These are phyloP conservation scores for Lycophotia porphyrea DNA, from an alignment of 2,888 invertebrate species.

Conservation along the genomic window DNA sequence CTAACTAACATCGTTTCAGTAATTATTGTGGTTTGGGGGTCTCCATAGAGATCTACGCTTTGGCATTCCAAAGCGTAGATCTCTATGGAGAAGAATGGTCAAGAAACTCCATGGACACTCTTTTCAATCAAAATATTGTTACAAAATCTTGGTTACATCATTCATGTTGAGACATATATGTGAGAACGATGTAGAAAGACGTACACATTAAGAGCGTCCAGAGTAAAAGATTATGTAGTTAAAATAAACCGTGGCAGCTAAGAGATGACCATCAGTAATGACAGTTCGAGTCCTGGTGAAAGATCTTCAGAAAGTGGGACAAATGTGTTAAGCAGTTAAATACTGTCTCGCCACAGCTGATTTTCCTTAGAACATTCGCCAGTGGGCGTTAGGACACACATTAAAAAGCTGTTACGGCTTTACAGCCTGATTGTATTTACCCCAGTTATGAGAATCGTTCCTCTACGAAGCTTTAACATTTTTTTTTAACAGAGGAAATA, in stretches of 20 bases:
- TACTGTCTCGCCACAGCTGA: neutral
- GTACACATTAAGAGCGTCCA: too few relatives aligned
- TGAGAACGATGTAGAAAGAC: too few relatives aligned
- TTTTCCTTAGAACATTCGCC: neutral
- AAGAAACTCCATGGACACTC: too few relatives aligned
- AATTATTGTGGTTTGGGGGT: slow-evolving; percentile 3
- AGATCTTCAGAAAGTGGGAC: neutral
- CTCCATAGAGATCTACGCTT: too few relatives aligned
- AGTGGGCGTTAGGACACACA: neutral
- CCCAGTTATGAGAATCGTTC: neutral
- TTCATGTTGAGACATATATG: too few relatives aligned
- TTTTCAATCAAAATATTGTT: too few relatives aligned
- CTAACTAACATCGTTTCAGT: slow-evolving; percentile 14
- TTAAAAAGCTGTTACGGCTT: neutral
- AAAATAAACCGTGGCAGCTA: too few relatives aligned
- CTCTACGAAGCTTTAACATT: neutral
- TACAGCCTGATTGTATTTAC: slow-evolving; percentile 3
- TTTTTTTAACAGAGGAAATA: neutral
- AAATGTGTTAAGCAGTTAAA: neutral
- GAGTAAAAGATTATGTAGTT: too few relatives aligned
- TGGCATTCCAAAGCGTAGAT: too few relatives aligned
- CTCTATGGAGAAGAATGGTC: too few relatives aligned
- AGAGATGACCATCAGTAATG: too few relatives aligned
- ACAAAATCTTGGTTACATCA: too few relatives aligned
- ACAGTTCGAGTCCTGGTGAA: neutral